Base-by-base conservation (phyloP, 2,888 invertebrate genomes). In the Cloeon dipterum region DNA sequence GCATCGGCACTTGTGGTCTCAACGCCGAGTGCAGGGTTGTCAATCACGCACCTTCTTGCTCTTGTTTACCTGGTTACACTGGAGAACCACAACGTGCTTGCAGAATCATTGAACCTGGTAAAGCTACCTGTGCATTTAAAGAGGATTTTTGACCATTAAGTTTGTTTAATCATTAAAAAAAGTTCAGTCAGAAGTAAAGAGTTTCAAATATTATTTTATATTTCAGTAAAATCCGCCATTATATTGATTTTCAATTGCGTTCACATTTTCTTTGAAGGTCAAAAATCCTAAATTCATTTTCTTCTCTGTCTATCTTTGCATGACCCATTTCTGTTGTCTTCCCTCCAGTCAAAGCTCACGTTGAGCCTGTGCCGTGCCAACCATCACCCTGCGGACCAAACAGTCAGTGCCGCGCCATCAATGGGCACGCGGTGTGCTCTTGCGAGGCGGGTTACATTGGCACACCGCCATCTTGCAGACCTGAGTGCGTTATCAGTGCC, bases 371-470 rank as follows among this genome's bases (percentile, higher is more conserved):
- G 52, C 77, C 77, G 18, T 81, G 81, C 52, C 59, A 68, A 49
- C 77, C 78, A 41, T 72, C 75, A 45, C 78, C 78, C 42, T 81
- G 81, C 55, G 79, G 79, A 42, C 70, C 76, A 10, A 74, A 77
- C 52, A 77, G 78, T 57, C 64, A 70, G 47, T 81, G 81, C 57
- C 68, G 73, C 38, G 66, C 66, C 35, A 64, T 69, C 47, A 70
- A 73, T 47, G 70, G 70, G 35, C 70, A 75, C 53, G 75, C 78
- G 32, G 72, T 75, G 41, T 81, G 81, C 54, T 75, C 77, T 41
- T 81, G 81, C 49, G 66, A 70, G 46, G 64, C 68, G 40, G 68
- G 70, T 43, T 78, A 71, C 54, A 59, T 74, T 44, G 79, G 81
- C 40, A 66, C 74, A 38, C 81, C 82, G 26, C 78, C 78, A 18